Base-by-base conservation (phyloP, 2,888 invertebrate species). In the Eutolmus rufibarbis region DNA sequence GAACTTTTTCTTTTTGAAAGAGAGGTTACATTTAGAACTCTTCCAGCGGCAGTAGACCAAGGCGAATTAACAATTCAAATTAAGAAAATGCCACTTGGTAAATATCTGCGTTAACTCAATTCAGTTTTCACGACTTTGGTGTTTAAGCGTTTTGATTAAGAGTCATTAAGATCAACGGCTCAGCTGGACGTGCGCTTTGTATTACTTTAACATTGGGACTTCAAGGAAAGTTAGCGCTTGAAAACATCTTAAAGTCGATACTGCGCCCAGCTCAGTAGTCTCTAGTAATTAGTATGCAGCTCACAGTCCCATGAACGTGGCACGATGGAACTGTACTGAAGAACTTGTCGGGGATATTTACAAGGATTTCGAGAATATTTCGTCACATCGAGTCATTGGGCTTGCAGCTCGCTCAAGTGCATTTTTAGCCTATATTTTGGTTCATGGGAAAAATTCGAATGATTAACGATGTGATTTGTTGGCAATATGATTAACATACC, bases 61-160 rank as follows among this genome's bases (percentile, higher is more conserved):
- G 57, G 76, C 3, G 37, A 57, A 82, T 82, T 82, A 66, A 37
- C 46, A 82, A 37, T 82, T 56, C 82, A 82, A 82, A 82, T 79
- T 51, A 57, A 37, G 46, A 82, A 57, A 66, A 82, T n/a, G 34
- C n/a, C 57, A 57, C 19, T 82, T 57, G 19, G 66, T 40, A 57
- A 82, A 82, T 82, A 82, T 37, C 57, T 82, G 57, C 57, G 82
- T 82, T 82, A 82, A 82, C 82, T 57, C 82, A 56, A 82, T 82
- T 82, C 82, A 51, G 66, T 57, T 82, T 82, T 82, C 82, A 82
- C 82, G 82, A 82, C 82, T 82, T 82, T n/a, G 82, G 82, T 82
- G 82, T 82, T 82, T 82, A 82, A 82, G 16, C 40, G 82, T 37
- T 51, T 82, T 82, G 82, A 82, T 82, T 57, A 82, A 57, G 82